Conservation (phyloP, 2,113 vertebrate species). For the Orthonyx spaldingii region DNA sequence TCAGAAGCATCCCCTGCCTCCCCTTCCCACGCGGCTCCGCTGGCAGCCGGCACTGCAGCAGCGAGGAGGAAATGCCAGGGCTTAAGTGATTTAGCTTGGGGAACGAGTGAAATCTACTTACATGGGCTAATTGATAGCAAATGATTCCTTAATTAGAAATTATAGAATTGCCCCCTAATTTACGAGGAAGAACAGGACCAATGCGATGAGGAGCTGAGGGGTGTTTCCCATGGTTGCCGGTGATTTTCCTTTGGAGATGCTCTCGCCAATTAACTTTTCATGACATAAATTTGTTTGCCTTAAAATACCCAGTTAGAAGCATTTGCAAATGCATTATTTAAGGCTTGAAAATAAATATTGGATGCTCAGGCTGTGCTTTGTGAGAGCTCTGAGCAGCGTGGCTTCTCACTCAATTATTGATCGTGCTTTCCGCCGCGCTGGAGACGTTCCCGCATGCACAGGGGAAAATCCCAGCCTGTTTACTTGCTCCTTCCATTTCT, state of each 20-base stretch:
- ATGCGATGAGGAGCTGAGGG: background rate
- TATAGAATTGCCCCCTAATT: background rate
- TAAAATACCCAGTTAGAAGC: background rate
- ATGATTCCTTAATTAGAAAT: background rate
- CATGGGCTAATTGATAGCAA: background rate
- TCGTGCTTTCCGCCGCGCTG: background rate
- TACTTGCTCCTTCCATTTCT: background rate
- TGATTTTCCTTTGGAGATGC: background rate
- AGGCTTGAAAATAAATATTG: conserved; percentile 38
- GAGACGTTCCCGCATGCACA: background rate
- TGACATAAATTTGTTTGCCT: conserved; percentile 5
- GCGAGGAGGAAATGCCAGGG: background rate
- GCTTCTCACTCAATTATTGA: conserved; percentile 39
- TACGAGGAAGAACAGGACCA: background rate
- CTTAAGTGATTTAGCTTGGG: conserved; percentile 32
- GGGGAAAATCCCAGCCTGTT: background rate
- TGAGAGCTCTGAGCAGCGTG: background rate
- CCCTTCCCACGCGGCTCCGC: rapidly evolving
- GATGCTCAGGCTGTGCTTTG: background rate
- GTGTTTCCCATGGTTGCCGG: background rate
- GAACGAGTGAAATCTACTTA: background rate
- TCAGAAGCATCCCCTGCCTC: background rate
- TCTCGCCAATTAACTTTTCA: conserved; percentile 28
- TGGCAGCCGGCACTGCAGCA: rapidly evolving
- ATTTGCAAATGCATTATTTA: conserved; percentile 22